Conservation (phyloP, 30 jellyfish, hydroid and myxozoan genomes). For the Sanderia malayensis region DNA sequence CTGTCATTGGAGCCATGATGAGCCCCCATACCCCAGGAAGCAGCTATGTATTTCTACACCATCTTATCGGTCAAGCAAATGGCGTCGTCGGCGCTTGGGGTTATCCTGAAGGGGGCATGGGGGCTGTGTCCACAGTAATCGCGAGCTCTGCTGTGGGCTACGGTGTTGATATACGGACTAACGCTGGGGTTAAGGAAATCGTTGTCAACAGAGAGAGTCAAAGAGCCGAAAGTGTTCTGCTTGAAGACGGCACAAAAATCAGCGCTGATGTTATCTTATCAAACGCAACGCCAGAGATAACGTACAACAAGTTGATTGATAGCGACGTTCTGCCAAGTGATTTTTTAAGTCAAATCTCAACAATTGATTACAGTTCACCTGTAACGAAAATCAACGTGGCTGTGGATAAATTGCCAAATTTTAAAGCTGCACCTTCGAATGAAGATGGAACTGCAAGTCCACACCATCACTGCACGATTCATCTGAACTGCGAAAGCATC, state of each 20-base stretch:
- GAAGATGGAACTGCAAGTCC: slow-evolving; percentile 47
- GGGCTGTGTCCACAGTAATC: slow-evolving; percentile 48
- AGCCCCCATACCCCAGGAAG: slow-evolving; percentile 68
- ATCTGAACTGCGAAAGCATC: slow-evolving; percentile 40
- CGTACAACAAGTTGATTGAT: slow-evolving; percentile 30
- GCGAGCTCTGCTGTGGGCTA: slow-evolving; percentile 38
- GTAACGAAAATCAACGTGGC: slow-evolving; percentile 51
- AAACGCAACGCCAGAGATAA: slow-evolving; percentile 58
- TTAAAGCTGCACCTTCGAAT: slow-evolving; percentile 30
- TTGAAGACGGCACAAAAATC: slow-evolving; percentile 33
- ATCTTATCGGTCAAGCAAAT: slow-evolving; percentile 49
- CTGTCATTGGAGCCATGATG: slow-evolving; percentile 54
- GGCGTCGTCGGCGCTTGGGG: slow-evolving; percentile 66
- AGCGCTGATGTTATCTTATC: slow-evolving; percentile 28
- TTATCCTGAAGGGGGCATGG: slow-evolving; percentile 69
- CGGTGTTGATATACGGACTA: slow-evolving; percentile 46
- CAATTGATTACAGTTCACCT: slow-evolving; percentile 35
- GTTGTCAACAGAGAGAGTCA: not conserved
- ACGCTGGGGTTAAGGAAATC: slow-evolving; percentile 42
- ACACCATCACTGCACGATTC: slow-evolving; percentile 55
- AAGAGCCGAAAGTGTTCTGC: slow-evolving; percentile 36
- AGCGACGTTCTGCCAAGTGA: slow-evolving; percentile 32
- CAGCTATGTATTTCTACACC: slow-evolving; percentile 51
- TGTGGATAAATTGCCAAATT: slow-evolving; percentile 35
- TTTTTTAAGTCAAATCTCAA: slow-evolving; percentile 8